phyloP scores from a whole-genome alignment of 2,113 vertebrate genomes.

The Periophthalmus modestus region DNA sequence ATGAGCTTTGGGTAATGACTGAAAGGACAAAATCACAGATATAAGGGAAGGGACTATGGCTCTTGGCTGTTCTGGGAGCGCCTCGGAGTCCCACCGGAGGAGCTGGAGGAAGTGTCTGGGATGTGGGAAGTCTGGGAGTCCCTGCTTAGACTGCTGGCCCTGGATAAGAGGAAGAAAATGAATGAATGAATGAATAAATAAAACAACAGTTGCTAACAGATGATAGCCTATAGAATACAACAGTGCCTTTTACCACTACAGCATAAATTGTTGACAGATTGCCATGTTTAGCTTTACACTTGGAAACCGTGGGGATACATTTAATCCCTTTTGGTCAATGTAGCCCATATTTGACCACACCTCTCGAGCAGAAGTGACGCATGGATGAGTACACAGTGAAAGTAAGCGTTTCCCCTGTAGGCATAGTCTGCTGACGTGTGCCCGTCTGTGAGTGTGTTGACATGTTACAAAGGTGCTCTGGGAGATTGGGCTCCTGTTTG shows the following conservation, averaged over 20 bases:
- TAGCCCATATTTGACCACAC: neutral
- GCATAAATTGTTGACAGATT: neutral
- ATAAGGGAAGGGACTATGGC: too few relatives aligned
- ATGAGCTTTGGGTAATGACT: too few relatives aligned
- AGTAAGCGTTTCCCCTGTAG: constrained; percentile 11
- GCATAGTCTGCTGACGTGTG: constrained; percentile 36
- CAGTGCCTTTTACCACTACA: neutral
- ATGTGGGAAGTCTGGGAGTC: too few relatives aligned
- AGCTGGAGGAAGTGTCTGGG: too few relatives aligned
- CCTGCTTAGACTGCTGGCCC: too few relatives aligned
- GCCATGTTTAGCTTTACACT: neutral
- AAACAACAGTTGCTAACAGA: neutral
- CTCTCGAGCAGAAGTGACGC: neutral
- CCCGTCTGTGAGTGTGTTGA: constrained; percentile 48
- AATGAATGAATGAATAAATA: neutral
- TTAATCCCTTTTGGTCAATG: neutral
- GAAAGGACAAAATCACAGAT: too few relatives aligned
- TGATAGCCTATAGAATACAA: too few relatives aligned
- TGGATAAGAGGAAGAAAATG: too few relatives aligned
- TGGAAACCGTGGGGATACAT: neutral
- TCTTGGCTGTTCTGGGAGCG: too few relatives aligned
- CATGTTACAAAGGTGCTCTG: constrained; percentile 50
- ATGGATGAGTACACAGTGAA: neutral
- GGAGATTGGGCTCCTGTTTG: constrained; percentile 50
- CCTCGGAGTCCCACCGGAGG: too few relatives aligned